Percentiles rank a stretch among this genome's conserved stretches.
These are phyloP conservation scores for Odontomachus brunneus DNA, from an alignment of 1,140 invertebrate species.

Conservation along the genomic window DNA sequence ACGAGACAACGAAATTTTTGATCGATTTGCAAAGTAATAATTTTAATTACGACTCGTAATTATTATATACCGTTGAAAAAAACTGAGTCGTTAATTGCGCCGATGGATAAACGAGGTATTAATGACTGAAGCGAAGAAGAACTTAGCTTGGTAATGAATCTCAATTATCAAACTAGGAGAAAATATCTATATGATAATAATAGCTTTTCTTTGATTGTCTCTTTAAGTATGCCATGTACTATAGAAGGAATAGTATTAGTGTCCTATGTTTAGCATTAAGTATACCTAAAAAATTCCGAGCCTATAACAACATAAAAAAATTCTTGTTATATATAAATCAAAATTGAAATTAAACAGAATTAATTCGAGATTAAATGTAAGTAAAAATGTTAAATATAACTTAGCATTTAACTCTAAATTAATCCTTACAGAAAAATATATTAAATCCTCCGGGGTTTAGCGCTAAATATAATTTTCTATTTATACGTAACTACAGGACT, in stretches of 20 bases:
- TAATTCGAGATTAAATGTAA: too few relatives aligned
- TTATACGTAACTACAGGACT: not conserved
- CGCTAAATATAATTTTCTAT: not conserved
- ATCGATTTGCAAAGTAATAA: not conserved
- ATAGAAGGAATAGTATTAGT: not conserved
- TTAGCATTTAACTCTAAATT: too few relatives aligned
- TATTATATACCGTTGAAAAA: not conserved
- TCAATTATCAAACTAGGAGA: not conserved
- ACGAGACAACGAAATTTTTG: constrained; percentile 28
- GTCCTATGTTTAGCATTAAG: constrained; percentile 17
- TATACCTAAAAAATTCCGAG: not conserved
- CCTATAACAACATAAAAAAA: not conserved
- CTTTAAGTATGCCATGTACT: constrained; percentile 4
- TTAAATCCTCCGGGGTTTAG: too few relatives aligned
- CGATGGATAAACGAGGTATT: not conserved
- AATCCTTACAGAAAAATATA: too few relatives aligned
- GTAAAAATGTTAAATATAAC: too few relatives aligned
- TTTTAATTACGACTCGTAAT: constrained; percentile 12
- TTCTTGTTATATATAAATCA: not conserved
- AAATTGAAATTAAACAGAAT: not conserved
- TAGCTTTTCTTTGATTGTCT: not conserved
- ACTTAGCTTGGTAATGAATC: not conserved
- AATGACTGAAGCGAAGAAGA: constrained; percentile 11
- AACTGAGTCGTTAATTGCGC: not conserved
- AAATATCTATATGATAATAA: too few relatives aligned